These are phyloP conservation scores for Seriola aureovittata DNA, from an alignment of 2,113 vertebrate genomes.

Conservation along the genomic window DNA sequence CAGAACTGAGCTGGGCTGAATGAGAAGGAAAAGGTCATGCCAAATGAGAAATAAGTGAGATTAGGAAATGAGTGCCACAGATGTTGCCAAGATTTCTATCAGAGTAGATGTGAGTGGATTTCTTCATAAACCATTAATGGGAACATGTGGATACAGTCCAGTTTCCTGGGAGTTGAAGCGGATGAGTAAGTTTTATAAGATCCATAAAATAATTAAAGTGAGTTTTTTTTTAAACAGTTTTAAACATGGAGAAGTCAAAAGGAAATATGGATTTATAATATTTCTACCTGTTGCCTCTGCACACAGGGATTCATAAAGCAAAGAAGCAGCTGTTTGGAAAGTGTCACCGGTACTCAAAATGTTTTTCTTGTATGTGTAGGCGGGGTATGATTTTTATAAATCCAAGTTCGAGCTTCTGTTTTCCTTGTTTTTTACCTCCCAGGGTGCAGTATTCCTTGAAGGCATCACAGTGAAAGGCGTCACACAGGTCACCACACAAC, in stretches of 20 bases:
- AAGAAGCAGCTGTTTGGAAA: slow-evolving; percentile 50
- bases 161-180: slow-evolving; percentile 16
- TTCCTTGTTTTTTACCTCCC: slow-evolving; percentile 31
- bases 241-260: not conserved
- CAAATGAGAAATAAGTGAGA: slow-evolving; percentile 1
- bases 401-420: slow-evolving; percentile 52
- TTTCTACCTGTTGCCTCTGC: slow-evolving; percentile 16
- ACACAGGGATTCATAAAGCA: slow-evolving; percentile 35
- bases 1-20: not conserved
- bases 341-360: not conserved
- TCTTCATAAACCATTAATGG: not conserved
- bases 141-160: not conserved
- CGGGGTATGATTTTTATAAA: slow-evolving; percentile 39
- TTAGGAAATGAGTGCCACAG: slow-evolving; percentile 9
- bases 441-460: slow-evolving; percentile 97
- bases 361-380: slow-evolving; percentile 52
- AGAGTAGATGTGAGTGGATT: not conserved
- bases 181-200: slow-evolving; percentile 2
- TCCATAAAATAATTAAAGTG: slow-evolving; percentile 24
- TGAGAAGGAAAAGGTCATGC: slow-evolving; percentile 2
- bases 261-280: not conserved
- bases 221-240: slow-evolving; percentile 4
- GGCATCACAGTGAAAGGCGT: slow-evolving; percentile 93
- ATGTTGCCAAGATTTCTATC: not conserved
- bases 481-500: slow-evolving; percentile 92